Evolutionary conservation across 2,888 invertebrate species (phyloP).

Genomic region (Allacma fusca): DNA sequence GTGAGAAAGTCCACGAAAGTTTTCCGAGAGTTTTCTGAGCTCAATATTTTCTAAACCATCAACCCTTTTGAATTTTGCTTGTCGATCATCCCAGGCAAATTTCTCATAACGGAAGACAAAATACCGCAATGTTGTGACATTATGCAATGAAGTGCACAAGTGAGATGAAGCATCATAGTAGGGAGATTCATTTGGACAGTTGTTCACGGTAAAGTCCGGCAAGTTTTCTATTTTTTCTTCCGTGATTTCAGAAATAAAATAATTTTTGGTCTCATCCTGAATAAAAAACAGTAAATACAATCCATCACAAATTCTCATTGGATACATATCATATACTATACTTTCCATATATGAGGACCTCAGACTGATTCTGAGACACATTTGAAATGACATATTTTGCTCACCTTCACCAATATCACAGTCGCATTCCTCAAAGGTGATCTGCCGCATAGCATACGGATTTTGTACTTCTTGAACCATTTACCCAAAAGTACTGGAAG

Average conservation of each 20-base stretch:
- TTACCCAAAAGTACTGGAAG: conserved; percentile 70
- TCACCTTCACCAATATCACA: conserved; percentile 68
- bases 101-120: conserved; percentile 62
- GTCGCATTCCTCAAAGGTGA: conserved; percentile 70
- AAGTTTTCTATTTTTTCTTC: conserved; percentile 28
- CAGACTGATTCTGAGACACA: too few relatives aligned
- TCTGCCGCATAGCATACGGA: conserved; percentile 68
- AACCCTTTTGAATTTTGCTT: conserved; percentile 60
- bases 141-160: conserved; percentile 30
- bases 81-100: conserved; percentile 62
- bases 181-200: conserved; percentile 28
- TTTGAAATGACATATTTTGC: neutral
- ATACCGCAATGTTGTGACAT: conserved; percentile 53
- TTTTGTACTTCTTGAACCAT: conserved; percentile 70
- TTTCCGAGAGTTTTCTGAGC: conserved; percentile 31
- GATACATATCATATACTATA: too few relatives aligned
- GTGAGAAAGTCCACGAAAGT: conserved; percentile 47
- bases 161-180: conserved; percentile 16
- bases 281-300: neutral
- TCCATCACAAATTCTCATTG: neutral
- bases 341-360: too few relatives aligned
- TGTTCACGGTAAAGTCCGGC: conserved; percentile 28
- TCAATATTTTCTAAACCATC: conserved; percentile 62
- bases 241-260: conserved; percentile 35
- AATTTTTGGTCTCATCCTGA: conserved; percentile 23